phyloP scores from a whole-genome alignment of 2,797 vertebrate species.

The Trachurus trachurus region DNA sequence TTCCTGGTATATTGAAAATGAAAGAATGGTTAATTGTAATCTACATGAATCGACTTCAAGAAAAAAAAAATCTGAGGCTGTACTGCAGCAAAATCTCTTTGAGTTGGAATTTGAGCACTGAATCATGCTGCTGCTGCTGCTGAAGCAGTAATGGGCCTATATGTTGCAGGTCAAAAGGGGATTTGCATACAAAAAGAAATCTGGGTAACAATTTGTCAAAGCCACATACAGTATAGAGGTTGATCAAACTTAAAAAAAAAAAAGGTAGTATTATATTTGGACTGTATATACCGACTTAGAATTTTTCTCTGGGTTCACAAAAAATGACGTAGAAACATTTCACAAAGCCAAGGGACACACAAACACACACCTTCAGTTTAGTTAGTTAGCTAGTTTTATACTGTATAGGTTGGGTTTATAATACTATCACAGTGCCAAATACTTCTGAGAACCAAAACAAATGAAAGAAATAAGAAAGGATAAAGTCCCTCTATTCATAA shows the following conservation, averaged over 20 bases:
- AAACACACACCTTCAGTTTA: constrained; percentile 88
- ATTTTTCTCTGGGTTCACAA: constrained; percentile 83
- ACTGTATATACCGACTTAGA: constrained; percentile 84
- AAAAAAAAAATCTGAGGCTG: constrained; percentile 38
- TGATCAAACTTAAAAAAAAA: constrained; percentile 58
- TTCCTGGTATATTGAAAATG: constrained; percentile 68
- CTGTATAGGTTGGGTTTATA: constrained; percentile 88
- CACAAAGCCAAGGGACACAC: constrained; percentile 90
- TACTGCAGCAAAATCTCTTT: constrained; percentile 54
- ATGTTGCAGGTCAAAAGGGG: constrained; percentile 59
- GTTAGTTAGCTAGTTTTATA: constrained; percentile 88
- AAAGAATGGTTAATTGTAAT: constrained; percentile 69
- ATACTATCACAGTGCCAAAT: constrained; percentile 92
- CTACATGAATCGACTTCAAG: constrained; percentile 65
- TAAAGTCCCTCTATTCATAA: constrained; percentile 83
- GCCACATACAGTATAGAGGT: constrained; percentile 80
- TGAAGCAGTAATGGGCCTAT: constrained; percentile 55
- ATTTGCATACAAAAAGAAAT: constrained; percentile 74
- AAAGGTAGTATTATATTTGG: constrained; percentile 76
- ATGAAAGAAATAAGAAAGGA: constrained; percentile 71
- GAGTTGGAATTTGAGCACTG: constrained; percentile 56
- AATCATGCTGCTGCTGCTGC: constrained; percentile 53
- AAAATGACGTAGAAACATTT: constrained; percentile 87
- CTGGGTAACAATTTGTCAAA: constrained; percentile 73
- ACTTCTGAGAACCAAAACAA: constrained; percentile 81